Evolutionary conservation across 2,888 invertebrate genomes (phyloP), one percentile per base, ranked within the genome.

Genomic region (Lycia hirtaria): DNA sequence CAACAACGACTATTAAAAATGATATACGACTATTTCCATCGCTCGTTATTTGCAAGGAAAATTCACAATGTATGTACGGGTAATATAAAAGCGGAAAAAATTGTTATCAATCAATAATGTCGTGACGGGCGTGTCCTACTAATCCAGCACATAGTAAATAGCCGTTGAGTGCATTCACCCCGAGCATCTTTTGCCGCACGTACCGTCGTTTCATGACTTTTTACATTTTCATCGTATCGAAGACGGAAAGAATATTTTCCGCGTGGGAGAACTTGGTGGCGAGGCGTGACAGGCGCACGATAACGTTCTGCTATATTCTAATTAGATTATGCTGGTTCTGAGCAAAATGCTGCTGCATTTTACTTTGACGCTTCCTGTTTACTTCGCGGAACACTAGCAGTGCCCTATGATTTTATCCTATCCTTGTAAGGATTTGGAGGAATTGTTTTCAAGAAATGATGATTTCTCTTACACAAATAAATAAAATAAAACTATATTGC

Each of bases 71-170:
- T 20, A 26, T 26, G 37, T 30, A 32, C 35, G n/a, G 63, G 58
- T 62, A 63, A 35, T 33, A 48, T 24, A 24, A 54, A 59, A 61
- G 70, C 71, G 72, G 74, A 76, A 80, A 26, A 81, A 80, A 77
- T 71, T 76, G 66, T 73, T 77, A 83, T 76, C 78, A 85, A 87
- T 88, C 86, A 84, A 86, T 85, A 80, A 75, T 68, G 72, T 69
- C 68, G 75, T 76, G 72, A 24, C 24, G 45, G 45, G 69, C 76
- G 70, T 76, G 75, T 61, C 73, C 76, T 73, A 73, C 71, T 78
- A 78, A 78, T 81, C 68, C 67, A 58, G 62, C 41, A 60, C 52
- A 58, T 57, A 71, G 60, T 68, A 78, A 73, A 72, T 73, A 74
- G 61, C 63, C 66, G 59, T 51, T 62, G 65, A 72, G 79, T 76